Conservation (phyloP, 2,797 vertebrate genomes). For the Odontamblyopus lacepedii region DNA sequence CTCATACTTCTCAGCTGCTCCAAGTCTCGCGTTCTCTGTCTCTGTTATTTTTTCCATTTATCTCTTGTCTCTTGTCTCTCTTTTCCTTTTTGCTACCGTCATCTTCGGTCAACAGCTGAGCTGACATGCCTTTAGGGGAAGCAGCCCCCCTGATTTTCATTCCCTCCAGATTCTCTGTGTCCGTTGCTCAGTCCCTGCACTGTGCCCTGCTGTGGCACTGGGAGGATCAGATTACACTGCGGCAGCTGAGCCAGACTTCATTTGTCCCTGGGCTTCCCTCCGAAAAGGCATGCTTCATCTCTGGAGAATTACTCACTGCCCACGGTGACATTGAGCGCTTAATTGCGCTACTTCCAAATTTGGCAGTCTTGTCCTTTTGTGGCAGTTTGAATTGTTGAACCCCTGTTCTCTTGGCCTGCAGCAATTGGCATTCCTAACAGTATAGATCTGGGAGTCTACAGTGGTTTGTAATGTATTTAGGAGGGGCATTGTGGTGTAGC, state of each 20-base stretch:
- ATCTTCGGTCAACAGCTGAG: slow-evolving; percentile 69
- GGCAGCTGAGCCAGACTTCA: slow-evolving; percentile 74
- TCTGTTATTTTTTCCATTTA: slow-evolving; percentile 38
- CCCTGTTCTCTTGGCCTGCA: slow-evolving; percentile 55
- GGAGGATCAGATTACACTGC: slow-evolving; percentile 70
- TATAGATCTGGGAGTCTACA: slow-evolving; percentile 46
- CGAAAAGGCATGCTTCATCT: slow-evolving; percentile 70
- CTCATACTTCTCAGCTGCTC: slow-evolving; percentile 22
- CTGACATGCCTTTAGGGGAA: slow-evolving; percentile 65
- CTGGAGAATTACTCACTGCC: slow-evolving; percentile 63
- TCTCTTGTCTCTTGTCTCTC: slow-evolving; percentile 39
- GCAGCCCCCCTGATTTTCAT: slow-evolving; percentile 23
- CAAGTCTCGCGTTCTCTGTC: slow-evolving; percentile 20
- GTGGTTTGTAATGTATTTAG: slow-evolving; percentile 41
- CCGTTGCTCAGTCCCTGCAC: slow-evolving; percentile 43
- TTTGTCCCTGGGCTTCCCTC: slow-evolving; percentile 70
- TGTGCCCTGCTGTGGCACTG: slow-evolving; percentile 60
- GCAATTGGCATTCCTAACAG: slow-evolving; percentile 56
- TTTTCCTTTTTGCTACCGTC: slow-evolving; percentile 55
- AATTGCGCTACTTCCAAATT: slow-evolving; percentile 70
- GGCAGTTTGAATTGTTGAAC: slow-evolving; percentile 63
- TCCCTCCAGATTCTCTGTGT: slow-evolving; percentile 31
- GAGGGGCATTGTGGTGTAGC: slow-evolving; percentile 27
- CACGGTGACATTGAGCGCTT: slow-evolving; percentile 69
- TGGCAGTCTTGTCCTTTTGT: slow-evolving; percentile 62